phyloP scores from a whole-genome alignment of 2,113 vertebrate species.

The Chaetura pelagica region DNA sequence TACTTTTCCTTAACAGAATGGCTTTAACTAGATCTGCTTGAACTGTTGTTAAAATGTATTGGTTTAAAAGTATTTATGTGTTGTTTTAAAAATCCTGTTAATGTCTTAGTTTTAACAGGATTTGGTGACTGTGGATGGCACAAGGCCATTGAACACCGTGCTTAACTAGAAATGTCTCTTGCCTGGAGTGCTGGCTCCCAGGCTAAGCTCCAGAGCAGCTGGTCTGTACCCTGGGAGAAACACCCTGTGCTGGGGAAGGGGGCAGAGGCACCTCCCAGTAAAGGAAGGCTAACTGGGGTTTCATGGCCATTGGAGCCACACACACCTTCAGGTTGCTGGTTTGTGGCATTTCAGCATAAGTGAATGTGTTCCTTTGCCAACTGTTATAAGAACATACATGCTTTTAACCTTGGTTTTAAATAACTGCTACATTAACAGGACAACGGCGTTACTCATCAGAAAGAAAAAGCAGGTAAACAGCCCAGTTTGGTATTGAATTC shows the following conservation, averaged over 20 bases:
- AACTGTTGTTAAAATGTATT: slow-evolving; percentile 7
- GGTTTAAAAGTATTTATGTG: neutral
- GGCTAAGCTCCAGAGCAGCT: neutral
- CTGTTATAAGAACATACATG: neutral
- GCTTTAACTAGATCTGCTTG: slow-evolving; percentile 12
- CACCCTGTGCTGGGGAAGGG: neutral
- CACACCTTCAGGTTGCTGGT: neutral
- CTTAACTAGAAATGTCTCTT: neutral
- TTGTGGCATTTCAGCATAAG: neutral
- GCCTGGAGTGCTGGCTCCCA: neutral
- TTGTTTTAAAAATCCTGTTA: slow-evolving; percentile 29
- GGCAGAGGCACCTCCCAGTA: neutral
- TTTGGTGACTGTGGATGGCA: slow-evolving; percentile 7
- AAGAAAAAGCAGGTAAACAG: neutral
- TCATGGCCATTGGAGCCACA: neutral
- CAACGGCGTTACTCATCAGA: neutral
- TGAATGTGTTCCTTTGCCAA: neutral
- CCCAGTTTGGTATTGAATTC: neutral
- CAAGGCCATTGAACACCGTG: neutral
- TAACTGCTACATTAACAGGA: neutral
- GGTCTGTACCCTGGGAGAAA: neutral
- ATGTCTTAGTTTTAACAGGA: neutral
- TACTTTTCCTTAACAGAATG: slow-evolving; percentile 5
- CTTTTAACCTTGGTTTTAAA: neutral
- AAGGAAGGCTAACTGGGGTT: neutral